Conservation (phyloP, 2,113 vertebrate genomes). For the Pteruthius melanotis region DNA sequence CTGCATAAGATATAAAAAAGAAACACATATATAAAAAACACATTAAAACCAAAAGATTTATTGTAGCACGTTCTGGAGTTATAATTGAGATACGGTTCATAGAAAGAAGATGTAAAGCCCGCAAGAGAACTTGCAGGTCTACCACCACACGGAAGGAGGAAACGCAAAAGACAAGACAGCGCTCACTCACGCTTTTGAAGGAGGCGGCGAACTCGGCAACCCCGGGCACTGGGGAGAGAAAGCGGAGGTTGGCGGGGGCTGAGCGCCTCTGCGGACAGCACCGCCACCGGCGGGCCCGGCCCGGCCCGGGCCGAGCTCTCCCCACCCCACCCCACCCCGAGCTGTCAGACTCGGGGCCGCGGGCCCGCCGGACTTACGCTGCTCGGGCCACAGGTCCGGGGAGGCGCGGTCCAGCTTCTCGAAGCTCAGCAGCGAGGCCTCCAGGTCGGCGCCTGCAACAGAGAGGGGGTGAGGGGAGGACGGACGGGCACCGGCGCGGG, state of each 20-base stretch:
- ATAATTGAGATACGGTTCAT: fast-evolving
- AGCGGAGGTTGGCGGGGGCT: not conserved
- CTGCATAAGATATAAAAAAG: fast-evolving
- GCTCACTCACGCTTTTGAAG: conserved; percentile 93
- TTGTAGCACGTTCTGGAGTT: fast-evolving
- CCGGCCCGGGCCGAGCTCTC: not conserved
- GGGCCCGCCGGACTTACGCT: conserved; percentile 77
- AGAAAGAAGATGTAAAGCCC: fast-evolving
- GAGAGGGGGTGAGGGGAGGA: not conserved
- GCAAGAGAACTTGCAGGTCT: not conserved
- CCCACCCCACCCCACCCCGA: no score
- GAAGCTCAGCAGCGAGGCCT: conserved; percentile 92
- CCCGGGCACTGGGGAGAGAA: conserved; percentile 85
- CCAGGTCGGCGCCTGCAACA: conserved; percentile 85
- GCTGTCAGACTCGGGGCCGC: not conserved
- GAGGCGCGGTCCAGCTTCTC: conserved; percentile 97
- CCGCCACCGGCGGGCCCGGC: fast-evolving
- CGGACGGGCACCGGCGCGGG: not conserved
- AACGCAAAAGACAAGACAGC: not conserved
- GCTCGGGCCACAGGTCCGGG: conserved; percentile 96
- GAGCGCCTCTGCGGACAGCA: not conserved
- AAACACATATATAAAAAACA: fast-evolving
- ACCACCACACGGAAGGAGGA: no score
- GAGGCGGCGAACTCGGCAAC: conserved; percentile 97
- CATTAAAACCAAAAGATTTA: fast-evolving